A percentile compares a stretch with the other conserved stretches of the same genome.
These are phyloP conservation scores for Pseudomyrmex concolor DNA, from an alignment of 1,140 invertebrate genomes.

Conservation along the genomic window DNA sequence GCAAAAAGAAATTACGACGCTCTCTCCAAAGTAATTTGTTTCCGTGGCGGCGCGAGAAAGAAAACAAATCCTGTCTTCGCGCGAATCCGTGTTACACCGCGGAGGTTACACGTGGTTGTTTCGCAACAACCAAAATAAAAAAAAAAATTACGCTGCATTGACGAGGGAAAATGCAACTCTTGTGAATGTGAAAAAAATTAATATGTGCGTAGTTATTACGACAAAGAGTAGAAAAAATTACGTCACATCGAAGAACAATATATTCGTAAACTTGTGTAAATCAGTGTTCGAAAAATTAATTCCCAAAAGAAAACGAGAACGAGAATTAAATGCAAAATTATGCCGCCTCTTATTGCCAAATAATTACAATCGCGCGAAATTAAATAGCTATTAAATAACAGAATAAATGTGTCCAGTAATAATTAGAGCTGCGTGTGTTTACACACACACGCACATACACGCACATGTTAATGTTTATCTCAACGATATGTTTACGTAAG, in stretches of 20 bases:
- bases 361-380: slow-evolving; percentile 25
- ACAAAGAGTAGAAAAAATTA: no score
- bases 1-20: slow-evolving; percentile 70
- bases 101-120: slow-evolving; percentile 18
- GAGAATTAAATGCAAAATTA: no score
- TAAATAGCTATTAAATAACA: background rate
- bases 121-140: background rate
- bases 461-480: background rate
- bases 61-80: slow-evolving; percentile 26
- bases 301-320: no score
- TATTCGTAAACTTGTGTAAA: no score
- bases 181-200: no score
- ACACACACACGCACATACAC: no score
- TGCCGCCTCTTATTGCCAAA: background rate
- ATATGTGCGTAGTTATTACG: no score
- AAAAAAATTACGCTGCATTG: slow-evolving; percentile 17
- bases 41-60: slow-evolving; percentile 62
- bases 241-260: no score
- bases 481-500: background rate
- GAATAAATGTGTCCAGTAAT: no score
- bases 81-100: background rate
- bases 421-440: no score
- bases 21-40: slow-evolving; percentile 73
- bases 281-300: no score
- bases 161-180: background rate